Conservation (phyloP, 2,888 invertebrate genomes). For the Drosophila tripunctata region DNA sequence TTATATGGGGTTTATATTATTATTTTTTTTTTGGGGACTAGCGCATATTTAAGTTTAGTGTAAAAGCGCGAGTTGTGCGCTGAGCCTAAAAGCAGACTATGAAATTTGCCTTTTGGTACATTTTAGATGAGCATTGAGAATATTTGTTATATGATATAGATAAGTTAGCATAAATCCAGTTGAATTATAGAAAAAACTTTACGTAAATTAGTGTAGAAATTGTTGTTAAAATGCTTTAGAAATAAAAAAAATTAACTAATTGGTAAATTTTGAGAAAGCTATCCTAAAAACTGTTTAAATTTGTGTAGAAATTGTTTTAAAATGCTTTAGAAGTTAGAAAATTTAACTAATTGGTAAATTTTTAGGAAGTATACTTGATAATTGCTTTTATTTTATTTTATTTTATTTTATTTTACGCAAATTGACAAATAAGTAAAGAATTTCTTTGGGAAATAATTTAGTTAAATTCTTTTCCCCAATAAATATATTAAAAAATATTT, state of each 20-base stretch:
- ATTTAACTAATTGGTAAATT: no score
- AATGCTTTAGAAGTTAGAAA: no score
- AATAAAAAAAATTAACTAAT: no score
- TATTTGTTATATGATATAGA: neutral
- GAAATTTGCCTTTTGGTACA: conserved; percentile 22
- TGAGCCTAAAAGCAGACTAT: conserved; percentile 18
- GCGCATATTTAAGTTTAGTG: conserved; percentile 25
- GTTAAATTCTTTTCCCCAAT: no score
- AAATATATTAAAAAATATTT: no score
- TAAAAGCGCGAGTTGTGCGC: conserved; percentile 9
- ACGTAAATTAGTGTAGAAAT: neutral
- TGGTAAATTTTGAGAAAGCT: neutral
- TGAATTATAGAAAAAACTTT: neutral
- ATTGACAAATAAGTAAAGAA: no score
- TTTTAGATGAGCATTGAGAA: conserved; percentile 35
- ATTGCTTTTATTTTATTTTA: no score
- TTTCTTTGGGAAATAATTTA: no score
- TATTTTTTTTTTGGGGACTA: conserved; percentile 10
- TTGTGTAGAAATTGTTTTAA: no score
- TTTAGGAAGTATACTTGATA: no score
- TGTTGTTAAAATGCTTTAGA: neutral
- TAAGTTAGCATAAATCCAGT: neutral
- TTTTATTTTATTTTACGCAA: no score
- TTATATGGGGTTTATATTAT: conserved; percentile 5
- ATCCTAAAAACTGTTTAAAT: no score